phyloP scores from a whole-genome alignment of 2,113 vertebrate genomes.

The Cyprinodon brontotheroides region DNA sequence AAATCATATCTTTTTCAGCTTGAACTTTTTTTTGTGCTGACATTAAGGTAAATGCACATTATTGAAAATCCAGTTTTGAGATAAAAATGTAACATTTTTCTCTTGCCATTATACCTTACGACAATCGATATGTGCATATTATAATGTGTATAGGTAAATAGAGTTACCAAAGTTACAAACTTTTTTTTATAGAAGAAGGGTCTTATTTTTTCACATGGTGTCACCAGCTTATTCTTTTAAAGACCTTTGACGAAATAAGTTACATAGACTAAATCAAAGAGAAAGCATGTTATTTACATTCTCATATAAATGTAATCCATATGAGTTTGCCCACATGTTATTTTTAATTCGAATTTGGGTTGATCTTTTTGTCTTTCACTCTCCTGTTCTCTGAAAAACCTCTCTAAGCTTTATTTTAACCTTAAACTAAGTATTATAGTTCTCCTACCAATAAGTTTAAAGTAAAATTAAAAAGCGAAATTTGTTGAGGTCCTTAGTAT shows the following conservation, averaged over 20 bases:
- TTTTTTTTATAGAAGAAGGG: too few species aligned
- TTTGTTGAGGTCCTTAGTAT: neutral
- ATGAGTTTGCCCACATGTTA: constrained; percentile 34
- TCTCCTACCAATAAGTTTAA: neutral
- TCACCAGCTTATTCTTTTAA: constrained; percentile 20
- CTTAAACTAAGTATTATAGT: constrained; percentile 5
- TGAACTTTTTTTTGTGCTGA: too few species aligned
- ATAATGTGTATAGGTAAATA: neutral
- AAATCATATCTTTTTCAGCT: too few species aligned
- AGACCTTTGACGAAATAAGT: neutral
- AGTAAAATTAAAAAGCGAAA: neutral
- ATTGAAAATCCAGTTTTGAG: too few species aligned
- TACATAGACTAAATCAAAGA: constrained; percentile 1
- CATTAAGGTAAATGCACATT: too few species aligned
- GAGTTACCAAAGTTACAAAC: neutral
- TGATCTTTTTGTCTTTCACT: constrained; percentile 29
- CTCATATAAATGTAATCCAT: constrained; percentile 41
- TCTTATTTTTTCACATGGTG: too few species aligned
- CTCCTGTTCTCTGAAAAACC: neutral
- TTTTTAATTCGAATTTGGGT: constrained; percentile 34
- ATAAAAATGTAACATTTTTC: too few species aligned
- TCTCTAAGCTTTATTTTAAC: neutral
- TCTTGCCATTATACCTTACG: too few species aligned
- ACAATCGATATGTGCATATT: neutral
- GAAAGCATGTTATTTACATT: constrained; percentile 39